Conservation (phyloP, 2,113 vertebrate genomes). For the Pantherophis guttatus region DNA sequence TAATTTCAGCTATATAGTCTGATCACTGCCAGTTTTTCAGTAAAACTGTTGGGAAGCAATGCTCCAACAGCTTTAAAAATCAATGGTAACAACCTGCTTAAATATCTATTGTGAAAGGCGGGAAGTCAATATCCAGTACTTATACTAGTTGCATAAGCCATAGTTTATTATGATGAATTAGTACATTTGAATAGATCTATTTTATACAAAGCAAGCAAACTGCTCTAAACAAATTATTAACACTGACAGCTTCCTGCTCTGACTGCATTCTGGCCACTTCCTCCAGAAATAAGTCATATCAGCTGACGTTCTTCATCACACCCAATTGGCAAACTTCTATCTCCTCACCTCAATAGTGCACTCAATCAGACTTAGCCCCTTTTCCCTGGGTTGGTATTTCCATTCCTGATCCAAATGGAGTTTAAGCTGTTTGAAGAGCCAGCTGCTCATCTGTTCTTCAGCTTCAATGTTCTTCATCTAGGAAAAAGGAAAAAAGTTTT, state of each 20-base stretch:
- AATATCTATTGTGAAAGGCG: neutral
- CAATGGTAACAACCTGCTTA: neutral
- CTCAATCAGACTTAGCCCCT: constrained; percentile 87
- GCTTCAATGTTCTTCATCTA: constrained; percentile 64
- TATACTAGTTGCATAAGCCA: neutral
- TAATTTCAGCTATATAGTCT: too few relatives aligned
- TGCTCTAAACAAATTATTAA: too few relatives aligned
- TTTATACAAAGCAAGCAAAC: neutral
- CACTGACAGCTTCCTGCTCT: neutral
- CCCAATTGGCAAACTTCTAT: neutral
- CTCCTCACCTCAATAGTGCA: constrained; percentile 76
- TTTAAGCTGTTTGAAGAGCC: constrained; percentile 87
- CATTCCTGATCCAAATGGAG: constrained; percentile 84
- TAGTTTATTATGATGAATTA: neutral
- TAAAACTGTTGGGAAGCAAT: neutral
- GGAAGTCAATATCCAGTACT: neutral
- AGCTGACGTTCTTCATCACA: neutral
- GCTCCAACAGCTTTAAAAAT: neutral
- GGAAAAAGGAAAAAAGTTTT: neutral
- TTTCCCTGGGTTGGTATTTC: constrained; percentile 84
- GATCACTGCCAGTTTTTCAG: neutral
- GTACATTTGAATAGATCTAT: neutral
- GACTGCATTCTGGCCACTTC: neutral
- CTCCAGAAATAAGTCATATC: neutral
- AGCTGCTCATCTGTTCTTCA: constrained; percentile 70